These are phyloP conservation scores for Drosophila sordidula DNA, from an alignment of 2,888 invertebrate species.

Conservation along the genomic window DNA sequence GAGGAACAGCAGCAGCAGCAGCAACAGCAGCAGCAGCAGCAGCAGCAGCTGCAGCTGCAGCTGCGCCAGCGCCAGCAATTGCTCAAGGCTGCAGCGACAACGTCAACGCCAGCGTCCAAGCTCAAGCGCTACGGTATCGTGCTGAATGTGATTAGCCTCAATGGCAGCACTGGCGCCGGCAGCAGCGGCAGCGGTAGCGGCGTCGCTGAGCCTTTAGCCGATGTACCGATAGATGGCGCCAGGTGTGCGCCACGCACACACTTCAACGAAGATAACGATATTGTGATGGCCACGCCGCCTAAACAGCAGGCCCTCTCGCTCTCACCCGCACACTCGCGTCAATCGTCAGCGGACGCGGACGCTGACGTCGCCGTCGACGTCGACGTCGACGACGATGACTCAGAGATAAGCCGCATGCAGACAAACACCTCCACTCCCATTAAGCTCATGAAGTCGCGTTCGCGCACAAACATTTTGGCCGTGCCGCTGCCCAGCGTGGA, in stretches of 20 bases:
- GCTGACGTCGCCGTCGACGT: constrained; percentile 81
- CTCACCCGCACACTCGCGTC: constrained; percentile 51
- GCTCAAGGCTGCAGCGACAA: constrained; percentile 36
- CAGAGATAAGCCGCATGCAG: constrained; percentile 85
- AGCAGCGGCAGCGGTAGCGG: constrained; percentile 16
- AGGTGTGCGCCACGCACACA: constrained; percentile 70
- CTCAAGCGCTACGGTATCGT: constrained; percentile 85
- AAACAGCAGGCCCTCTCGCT: constrained; percentile 63
- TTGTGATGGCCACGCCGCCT: constrained; percentile 71
- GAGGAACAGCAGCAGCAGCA: constrained; percentile 64
- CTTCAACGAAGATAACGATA: constrained; percentile 79
- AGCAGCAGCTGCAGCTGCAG: constrained; percentile 53
- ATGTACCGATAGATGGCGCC: constrained; percentile 29
- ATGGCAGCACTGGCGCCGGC: constrained; percentile 55
- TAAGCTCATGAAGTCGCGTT: constrained; percentile 85
- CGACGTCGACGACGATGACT: constrained; percentile 86
- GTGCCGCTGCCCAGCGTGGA: constrained; percentile 83
- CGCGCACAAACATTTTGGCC: constrained; percentile 86
- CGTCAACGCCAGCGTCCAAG: constrained; percentile 67
- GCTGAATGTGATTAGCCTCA: constrained; percentile 82
- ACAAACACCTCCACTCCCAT: constrained; percentile 85
- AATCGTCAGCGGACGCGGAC: constrained; percentile 32
- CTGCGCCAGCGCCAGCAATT: constrained; percentile 49
- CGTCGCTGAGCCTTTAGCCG: constrained; percentile 14
- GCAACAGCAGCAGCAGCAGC: constrained; percentile 61